A percentile compares a stretch with the other conserved stretches of the same genome.
Evolutionary conservation across 2,113 vertebrate species (phyloP).

Genomic region (Burhinus bistriatus): DNA sequence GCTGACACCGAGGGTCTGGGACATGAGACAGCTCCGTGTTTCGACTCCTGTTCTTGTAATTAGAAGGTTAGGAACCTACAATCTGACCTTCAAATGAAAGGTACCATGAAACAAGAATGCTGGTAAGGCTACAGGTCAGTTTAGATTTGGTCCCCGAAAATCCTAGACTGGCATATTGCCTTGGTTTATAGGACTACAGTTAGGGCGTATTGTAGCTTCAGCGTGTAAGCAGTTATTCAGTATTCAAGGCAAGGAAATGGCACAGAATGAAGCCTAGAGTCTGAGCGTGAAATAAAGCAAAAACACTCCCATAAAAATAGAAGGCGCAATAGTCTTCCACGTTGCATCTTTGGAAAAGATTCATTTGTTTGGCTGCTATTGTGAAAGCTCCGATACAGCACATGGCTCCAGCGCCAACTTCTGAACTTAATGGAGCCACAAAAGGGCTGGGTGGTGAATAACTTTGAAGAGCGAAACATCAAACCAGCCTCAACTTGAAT

Average conservation of each 20-base stretch:
- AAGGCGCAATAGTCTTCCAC: not conserved
- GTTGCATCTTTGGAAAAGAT: constrained; percentile 33
- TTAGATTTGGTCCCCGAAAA: not conserved
- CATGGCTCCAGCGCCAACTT: constrained; percentile 41
- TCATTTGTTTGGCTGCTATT: constrained; percentile 43
- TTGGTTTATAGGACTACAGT: not conserved
- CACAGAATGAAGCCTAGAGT: not conserved
- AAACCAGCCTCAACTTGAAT: constrained; percentile 71
- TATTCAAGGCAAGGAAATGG: not conserved
- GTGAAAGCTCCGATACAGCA: constrained; percentile 30
- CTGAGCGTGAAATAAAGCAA: constrained; percentile 13
- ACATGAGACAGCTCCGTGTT: not conserved
- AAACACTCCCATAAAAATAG: constrained; percentile 39
- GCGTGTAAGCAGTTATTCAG: not conserved
- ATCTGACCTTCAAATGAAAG: not conserved
- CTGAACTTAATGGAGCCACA: constrained; percentile 46
- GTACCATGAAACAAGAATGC: not conserved
- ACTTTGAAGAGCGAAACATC: constrained; percentile 58
- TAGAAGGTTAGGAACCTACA: not conserved
- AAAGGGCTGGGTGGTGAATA: constrained; percentile 53
- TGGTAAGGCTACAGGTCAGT: not conserved
- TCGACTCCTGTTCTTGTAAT: not conserved
- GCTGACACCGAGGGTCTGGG: not conserved
- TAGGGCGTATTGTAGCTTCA: not conserved
- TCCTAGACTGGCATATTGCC: not conserved